Evolutionary conservation across 2,888 invertebrate genomes (phyloP).

Genomic region (Amblyjoppa proteus): DNA sequence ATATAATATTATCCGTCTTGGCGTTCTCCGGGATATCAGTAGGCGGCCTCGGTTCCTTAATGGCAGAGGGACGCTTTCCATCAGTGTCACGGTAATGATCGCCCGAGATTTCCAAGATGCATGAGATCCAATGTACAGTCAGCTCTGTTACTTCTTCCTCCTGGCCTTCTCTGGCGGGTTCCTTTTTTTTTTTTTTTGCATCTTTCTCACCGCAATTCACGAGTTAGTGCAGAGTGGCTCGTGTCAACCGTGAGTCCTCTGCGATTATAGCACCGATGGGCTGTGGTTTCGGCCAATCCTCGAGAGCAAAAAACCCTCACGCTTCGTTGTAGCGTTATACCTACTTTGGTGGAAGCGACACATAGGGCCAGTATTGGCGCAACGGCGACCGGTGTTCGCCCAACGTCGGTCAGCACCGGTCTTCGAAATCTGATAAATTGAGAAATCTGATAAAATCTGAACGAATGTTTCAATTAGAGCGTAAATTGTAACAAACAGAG

Average conservation of each 20-base stretch:
- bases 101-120: constrained; percentile 48
- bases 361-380: too few relatives aligned
- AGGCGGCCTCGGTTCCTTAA: constrained; percentile 44
- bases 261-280: background rate
- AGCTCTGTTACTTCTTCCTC: constrained; percentile 35
- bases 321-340: too few relatives aligned
- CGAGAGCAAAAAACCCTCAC: background rate
- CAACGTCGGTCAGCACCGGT: too few relatives aligned
- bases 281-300: background rate
- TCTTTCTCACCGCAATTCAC: constrained; percentile 15
- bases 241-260: background rate
- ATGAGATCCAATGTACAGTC: constrained; percentile 17
- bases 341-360: too few relatives aligned
- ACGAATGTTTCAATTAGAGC: too few relatives aligned
- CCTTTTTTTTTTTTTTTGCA: background rate
- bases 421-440: too few relatives aligned
- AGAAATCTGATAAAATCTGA: too few relatives aligned
- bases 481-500: too few relatives aligned
- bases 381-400: too few relatives aligned
- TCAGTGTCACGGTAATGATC: constrained; percentile 52
- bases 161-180: background rate
- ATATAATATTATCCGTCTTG: constrained; percentile 51
- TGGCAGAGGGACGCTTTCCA: constrained; percentile 42
- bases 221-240: background rate
- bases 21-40: constrained; percentile 46